Evolutionary conservation across 2,888 invertebrate genomes (phyloP), one percentile per base, ranked within the genome.

Genomic region (Harmothoe impar): DNA sequence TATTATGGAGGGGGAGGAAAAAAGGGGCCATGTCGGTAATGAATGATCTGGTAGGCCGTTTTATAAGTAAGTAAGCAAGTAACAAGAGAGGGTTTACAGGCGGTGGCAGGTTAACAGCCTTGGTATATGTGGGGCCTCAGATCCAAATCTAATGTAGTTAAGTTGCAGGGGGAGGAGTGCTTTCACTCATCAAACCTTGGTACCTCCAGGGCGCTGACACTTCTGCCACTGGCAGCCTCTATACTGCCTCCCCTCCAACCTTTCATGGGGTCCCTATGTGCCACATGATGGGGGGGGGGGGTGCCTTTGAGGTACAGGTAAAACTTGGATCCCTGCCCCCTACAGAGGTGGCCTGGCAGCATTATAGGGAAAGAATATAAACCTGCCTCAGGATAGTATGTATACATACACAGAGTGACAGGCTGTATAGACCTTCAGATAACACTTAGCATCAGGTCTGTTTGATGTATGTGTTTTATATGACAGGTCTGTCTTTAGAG

Each of bases 41-140:
- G 62, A 62, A 62, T 20, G 62, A 62, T 20, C 23, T 20, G 20
- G 3, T n/a, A 62, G 62, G 15, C 23, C 62, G 62, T 62, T 62
- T 62, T 62, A 62, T 62, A 20, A n/a, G 62, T 62, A 62, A 62
- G 62, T 62, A 20, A n/a, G 62, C 15, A 62, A 62, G 62, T 62
- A 62, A n/a, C 23, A 62, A n/a, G 62, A 62, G 62, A 20, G n/a
- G 20, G 62, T 3, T n/a, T 62, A n/a, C 43, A 43, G 43, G 43
- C 43, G 43, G 43, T 43, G 43, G 3, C 5, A 43, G 43, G 43
- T 43, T 43, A 43, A 7, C 43, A 43, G 10, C 3, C 43, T 3
- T 43, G 43, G 43, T 43, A 43, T 43, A 43, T 43, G 10, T 43
- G 43, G 10, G 43, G 43, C 43, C 43, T 43, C 10, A 10, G 43